Evolutionary conservation across 1,140 invertebrate genomes (phyloP).

Genomic region (Brachionus manjavacas): DNA sequence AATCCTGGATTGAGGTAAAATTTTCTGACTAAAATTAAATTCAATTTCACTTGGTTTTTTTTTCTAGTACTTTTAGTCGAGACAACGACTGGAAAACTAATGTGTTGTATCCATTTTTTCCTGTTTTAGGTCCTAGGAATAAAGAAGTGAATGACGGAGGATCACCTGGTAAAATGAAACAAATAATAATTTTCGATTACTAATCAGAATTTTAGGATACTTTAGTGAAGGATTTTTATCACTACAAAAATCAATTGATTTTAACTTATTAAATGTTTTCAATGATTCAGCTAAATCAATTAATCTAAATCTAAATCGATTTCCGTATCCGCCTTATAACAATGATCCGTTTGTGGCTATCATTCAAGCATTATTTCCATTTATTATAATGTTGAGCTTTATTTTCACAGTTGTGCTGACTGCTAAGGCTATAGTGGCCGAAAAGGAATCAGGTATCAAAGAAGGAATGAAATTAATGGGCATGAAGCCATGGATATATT

Average conservation of each 20-base stretch:
- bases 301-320: constrained; percentile 60
- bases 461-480: constrained; percentile 80
- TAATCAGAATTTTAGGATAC: constrained; percentile 12
- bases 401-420: constrained; percentile 56
- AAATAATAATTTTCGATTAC: background rate
- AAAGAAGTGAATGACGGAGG: constrained; percentile 61
- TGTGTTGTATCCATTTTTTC: constrained; percentile 66
- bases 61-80: constrained; percentile 46
- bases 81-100: constrained; percentile 65
- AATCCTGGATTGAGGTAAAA: constrained; percentile 51
- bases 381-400: constrained; percentile 65
- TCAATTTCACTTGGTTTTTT: background rate
- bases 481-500: constrained; percentile 73
- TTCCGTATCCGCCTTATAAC: constrained; percentile 54
- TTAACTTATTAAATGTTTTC: constrained; percentile 59
- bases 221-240: constrained; percentile 61
- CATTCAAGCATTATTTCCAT: constrained; percentile 62
- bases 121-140: constrained; percentile 64
- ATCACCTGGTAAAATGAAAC: constrained; percentile 60
- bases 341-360: constrained; percentile 53
- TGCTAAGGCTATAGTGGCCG: constrained; percentile 53
- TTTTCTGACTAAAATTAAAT: background rate
- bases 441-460: constrained; percentile 55
- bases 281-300: constrained; percentile 41
- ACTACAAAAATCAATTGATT: constrained; percentile 65